Base-by-base conservation (phyloP, 2,888 invertebrate species). In the Steinernema scapterisci region DNA sequence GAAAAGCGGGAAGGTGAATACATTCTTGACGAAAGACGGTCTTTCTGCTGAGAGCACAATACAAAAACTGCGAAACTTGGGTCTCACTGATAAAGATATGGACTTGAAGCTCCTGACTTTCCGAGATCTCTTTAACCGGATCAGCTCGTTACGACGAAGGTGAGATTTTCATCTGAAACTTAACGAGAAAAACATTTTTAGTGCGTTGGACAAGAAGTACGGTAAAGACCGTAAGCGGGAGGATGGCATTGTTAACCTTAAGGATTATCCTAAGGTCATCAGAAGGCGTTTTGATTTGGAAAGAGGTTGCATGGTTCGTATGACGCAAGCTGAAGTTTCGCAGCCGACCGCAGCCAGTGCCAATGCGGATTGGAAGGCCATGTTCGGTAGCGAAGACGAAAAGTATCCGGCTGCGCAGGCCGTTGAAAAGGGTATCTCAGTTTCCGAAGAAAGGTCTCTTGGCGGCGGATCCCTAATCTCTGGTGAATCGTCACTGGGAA, bases 41-140 rank as follows among this genome's bases (percentile, higher is more conserved):
- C 63, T 31, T 11, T 31, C 1, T 11, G 63, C 31, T 16, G 63
- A 63, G 9, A 31, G 13, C 16, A 5, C 27, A 9, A 31, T 63
- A 11, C 63, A 74, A 43, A 82, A 83, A 71, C 48, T 82, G 54
- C 54, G 45, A 23, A 81, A 78, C 54, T 70, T 72, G 46, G 82
- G 82, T n/a, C 51, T 81, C 21, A 76, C 70, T 11, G 81, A 82
- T 16, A 63, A 25, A 2, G 70, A 75, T n/a, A 63, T 75, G 46
- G 83, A 82, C 71, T 73, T 70, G 9, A 70, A 75, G 25, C 56
- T 82, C 16, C 56, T 82, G 7, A 76, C 83, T 0, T 80, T 81
- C 38, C 46, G 52, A 23, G 54, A 75, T 38, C 51, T 80, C 13
- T 72, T 84, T 45, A 27, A n/a, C 21, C 81, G 78, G 45, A 76